These are phyloP conservation scores for Leucophenga varia DNA, from an alignment of 1,140 invertebrate species.

Conservation along the genomic window DNA sequence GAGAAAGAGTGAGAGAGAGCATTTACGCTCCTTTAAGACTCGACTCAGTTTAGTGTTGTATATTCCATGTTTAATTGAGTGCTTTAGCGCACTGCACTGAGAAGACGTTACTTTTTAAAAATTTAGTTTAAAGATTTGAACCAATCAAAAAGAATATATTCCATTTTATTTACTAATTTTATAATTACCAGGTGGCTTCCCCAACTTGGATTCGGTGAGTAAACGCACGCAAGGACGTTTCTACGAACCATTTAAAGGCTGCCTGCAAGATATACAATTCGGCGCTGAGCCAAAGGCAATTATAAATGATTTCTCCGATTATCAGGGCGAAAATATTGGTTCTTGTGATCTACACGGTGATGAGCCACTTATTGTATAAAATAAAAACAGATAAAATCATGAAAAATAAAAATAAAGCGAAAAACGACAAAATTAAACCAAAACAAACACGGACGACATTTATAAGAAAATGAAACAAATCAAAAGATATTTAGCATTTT, in stretches of 20 bases:
- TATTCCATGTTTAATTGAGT: too few relatives aligned
- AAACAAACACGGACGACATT: too few relatives aligned
- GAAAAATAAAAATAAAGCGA: conserved; percentile 14
- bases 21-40: too few relatives aligned
- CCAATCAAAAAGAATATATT: too few relatives aligned
- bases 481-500: neutral
- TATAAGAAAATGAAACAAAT: conserved; percentile 4
- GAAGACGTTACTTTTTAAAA: too few relatives aligned
- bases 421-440: conserved; percentile 3
- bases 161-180: too few relatives aligned
- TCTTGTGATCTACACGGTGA: conserved; percentile 58
- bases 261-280: conserved; percentile 56
- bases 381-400: conserved; percentile 24
- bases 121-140: too few relatives aligned
- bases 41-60: too few relatives aligned
- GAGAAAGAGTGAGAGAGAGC: too few relatives aligned
- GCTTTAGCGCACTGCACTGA: too few relatives aligned
- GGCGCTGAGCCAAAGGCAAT: conserved; percentile 42
- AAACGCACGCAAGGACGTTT: conserved; percentile 55
- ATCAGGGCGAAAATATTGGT: conserved; percentile 61
- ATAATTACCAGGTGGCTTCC: conserved; percentile 60
- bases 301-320: conserved; percentile 59
- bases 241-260: conserved; percentile 57
- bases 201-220: conserved; percentile 48
- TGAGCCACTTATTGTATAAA: conserved; percentile 48